Percentiles rank a stretch among this genome's conserved stretches.
phyloP scores from a whole-genome alignment of 2,113 vertebrate species.

The Myotis yumanensis region DNA sequence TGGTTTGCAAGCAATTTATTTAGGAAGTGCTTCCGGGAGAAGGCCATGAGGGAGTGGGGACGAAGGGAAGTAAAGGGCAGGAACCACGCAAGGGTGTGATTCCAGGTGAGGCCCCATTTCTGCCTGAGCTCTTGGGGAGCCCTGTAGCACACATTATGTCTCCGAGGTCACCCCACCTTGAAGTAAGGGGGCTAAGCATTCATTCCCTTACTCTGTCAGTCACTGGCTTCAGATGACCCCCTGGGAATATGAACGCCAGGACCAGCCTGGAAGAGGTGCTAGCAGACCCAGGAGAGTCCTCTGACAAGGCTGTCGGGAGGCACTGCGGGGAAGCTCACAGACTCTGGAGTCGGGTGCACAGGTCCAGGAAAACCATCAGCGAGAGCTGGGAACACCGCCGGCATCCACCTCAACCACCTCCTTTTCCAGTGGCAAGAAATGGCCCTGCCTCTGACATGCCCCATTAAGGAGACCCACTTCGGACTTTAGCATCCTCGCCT shows the following conservation, averaged over 20 bases:
- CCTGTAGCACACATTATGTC: neutral
- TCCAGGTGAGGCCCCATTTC: neutral
- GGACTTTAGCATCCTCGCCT: neutral
- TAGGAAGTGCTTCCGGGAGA: neutral
- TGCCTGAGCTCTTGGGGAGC: neutral
- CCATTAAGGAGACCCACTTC: neutral
- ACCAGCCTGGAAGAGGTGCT: neutral
- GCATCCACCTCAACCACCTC: neutral
- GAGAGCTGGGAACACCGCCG: rapidly evolving
- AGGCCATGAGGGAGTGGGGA: neutral
- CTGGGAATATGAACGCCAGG: neutral
- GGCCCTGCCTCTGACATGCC: neutral
- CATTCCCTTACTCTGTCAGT: neutral
- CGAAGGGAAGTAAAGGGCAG: neutral
- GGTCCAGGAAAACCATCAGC: neutral
- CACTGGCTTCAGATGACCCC: neutral
- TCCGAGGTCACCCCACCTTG: no score
- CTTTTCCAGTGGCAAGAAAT: neutral
- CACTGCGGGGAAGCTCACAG: neutral
- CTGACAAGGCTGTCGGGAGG: neutral
- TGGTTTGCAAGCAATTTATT: neutral
- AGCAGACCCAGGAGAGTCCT: neutral
- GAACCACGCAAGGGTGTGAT: neutral
- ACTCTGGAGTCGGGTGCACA: neutral
- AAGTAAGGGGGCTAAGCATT: neutral